Conservation (phyloP, 2,888 invertebrate species). For the Colostygia pectinataria region DNA sequence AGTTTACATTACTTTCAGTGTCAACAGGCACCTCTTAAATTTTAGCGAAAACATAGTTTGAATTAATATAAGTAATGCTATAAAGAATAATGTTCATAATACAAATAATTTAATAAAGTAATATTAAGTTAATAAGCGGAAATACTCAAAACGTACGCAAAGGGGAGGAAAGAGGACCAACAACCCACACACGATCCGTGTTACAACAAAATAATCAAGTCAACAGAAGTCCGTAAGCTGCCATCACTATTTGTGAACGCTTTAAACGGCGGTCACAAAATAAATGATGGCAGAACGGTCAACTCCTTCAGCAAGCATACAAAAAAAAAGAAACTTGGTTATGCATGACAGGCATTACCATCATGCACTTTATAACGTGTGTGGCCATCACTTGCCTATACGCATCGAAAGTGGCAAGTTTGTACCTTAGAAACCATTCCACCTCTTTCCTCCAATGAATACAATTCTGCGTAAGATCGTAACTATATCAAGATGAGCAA, state of each 20-base stretch:
- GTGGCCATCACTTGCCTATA: too few species aligned
- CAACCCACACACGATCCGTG: neutral
- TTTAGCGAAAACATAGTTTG: constrained; percentile 10
- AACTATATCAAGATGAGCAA: constrained; percentile 3
- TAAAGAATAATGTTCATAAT: constrained; percentile 4
- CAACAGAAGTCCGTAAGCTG: too few species aligned
- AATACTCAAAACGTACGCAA: constrained; percentile 11
- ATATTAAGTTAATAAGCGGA: constrained; percentile 8
- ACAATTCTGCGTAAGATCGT: constrained; percentile 8
- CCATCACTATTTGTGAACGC: too few species aligned
- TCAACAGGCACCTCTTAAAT: constrained; percentile 9
- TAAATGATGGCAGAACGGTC: too few species aligned
- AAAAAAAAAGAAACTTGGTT: too few species aligned
- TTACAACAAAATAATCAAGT: too few species aligned
- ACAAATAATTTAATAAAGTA: constrained; percentile 15
- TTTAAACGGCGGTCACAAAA: too few species aligned
- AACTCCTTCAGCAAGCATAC: too few species aligned
- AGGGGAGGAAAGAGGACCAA: constrained; percentile 9
- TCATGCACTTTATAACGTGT: too few species aligned
- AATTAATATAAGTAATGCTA: constrained; percentile 5
- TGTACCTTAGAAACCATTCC: neutral
- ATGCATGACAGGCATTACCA: too few species aligned
- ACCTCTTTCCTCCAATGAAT: constrained; percentile 8
- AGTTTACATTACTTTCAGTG: constrained; percentile 7
- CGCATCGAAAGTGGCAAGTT: too few species aligned